Evolutionary conservation across 2,113 vertebrate genomes (phyloP), one percentile per base, ranked within the genome.

Genomic region (Sander lucioperca): DNA sequence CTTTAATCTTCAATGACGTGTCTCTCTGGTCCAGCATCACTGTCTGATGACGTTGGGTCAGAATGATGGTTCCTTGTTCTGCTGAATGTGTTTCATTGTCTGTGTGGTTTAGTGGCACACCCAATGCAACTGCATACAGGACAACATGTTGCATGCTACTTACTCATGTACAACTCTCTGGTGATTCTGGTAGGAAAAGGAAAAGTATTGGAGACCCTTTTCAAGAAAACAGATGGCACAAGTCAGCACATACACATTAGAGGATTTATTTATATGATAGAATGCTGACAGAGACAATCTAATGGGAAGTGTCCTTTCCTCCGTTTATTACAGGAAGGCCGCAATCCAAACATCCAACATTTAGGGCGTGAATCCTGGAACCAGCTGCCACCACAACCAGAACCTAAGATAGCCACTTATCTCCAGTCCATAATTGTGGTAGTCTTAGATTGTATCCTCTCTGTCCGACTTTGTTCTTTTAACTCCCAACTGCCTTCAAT

Each of bases 361-460:
- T 86, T 45, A 84, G 87, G 91, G 90, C 71, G 89, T 91, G 84
- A 90, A 84, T 84, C 79, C 58, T 88, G 88, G 73, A 89, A 67
- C 74, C 19, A 63, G 58, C 78, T 65, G 57, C 83, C 63, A 70
- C 74, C 82, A 53, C 85, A 88, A 59, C 86, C 85, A 80, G 84
- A 84, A 88, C 80, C 67, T 61, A 80, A 83, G 80, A 86, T 84
- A 89, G 86, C 73, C 67, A 87, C 84, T 92, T 89, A 90, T 92
- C 85, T 89, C 69, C 64, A 79, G 74, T 71, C 88, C 83, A 77
- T 93, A 87, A 91, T 90, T 94, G 79, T 88, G 85, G 84, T 39
- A 77, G 74, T 54, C 79, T 68, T 54, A 72, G 74, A 82, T 86
- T 84, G 68, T 79, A 80, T 79, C 84, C 57, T 83, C 65, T 62